Evolutionary conservation across 1,140 invertebrate species (phyloP).

Genomic region (Megalonaias nervosa): DNA sequence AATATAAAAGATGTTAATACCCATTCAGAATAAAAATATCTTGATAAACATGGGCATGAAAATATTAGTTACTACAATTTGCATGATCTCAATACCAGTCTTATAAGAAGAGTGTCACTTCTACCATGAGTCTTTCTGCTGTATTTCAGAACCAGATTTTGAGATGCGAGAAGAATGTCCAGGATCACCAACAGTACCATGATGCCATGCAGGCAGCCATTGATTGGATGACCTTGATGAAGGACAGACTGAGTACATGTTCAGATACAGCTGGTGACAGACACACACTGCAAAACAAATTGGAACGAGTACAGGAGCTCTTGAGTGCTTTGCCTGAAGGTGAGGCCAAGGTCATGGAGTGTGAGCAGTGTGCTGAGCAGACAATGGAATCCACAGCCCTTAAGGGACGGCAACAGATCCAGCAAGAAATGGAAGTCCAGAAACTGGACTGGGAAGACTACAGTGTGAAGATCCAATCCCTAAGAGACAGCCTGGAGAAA

Average conservation of each 20-base stretch:
- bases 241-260: conserved; percentile 89
- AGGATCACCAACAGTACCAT: conserved; percentile 80
- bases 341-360: conserved; percentile 85
- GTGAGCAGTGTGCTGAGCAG: conserved; percentile 77
- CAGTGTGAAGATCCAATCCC: conserved; percentile 89
- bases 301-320: conserved; percentile 87
- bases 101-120: neutral
- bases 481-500: conserved; percentile 84
- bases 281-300: conserved; percentile 89
- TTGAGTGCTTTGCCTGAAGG: conserved; percentile 92
- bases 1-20: too few species aligned
- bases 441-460: conserved; percentile 92
- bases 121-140: neutral
- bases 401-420: conserved; percentile 88
- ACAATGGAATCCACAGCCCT: conserved; percentile 87
- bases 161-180: conserved; percentile 88
- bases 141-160: conserved; percentile 75
- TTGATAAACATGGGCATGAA: neutral
- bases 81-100: neutral
- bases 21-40: neutral
- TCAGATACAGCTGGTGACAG: conserved; percentile 89
- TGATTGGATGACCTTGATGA: conserved; percentile 82
- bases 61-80: conserved; percentile 2
- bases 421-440: conserved; percentile 85
- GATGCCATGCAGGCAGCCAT: conserved; percentile 59